Evolutionary conservation across 2,888 invertebrate genomes (phyloP), one percentile per base, ranked within the genome.

Genomic region (Ochlodes sylvanus): DNA sequence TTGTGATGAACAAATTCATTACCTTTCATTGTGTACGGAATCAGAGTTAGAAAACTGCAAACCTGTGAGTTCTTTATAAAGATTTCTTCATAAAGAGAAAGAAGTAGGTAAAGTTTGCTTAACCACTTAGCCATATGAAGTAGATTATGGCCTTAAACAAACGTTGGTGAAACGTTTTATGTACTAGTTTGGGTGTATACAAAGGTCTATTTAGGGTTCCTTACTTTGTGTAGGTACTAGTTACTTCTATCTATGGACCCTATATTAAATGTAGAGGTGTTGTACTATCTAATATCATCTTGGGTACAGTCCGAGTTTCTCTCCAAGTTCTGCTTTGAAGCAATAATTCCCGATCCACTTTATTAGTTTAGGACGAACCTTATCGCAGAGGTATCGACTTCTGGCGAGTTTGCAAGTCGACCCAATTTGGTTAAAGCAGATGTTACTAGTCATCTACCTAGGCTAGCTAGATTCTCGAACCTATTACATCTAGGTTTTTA

Each of bases 291-390:
- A 21, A 52, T 19, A 17, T 38, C 32, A 32, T 32, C 21, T 56
- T 55, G 12, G 54, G 54, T 47, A 60, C 10, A 68, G 70, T 69
- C 56, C 50, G 52, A 78, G 74, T 80, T 79, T 73, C 68, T 69
- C 71, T 19, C 64, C 54, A 79, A 84, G 79, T 81, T 84, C 77
- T 77, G 70, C 72, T 79, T 79, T 76, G 76, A 75, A 77, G 77
- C 82, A 82, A 82, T 82, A 82, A 84, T 85, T 86, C 75, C 76
- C 76, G 81, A 85, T 82, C 78, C 75, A 81, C 81, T 84, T 84
- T 85, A 85, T 86, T 86, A 78, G 85, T 86, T 87, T 84, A 83
- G 87, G 84, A 79, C 79, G 73, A 73, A 77, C 77, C 79, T 79
- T 81, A 79, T 81, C 79, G 74, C 17, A 27, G 63, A 68, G 52